A percentile compares a stretch with the other conserved stretches of the same genome.
These are phyloP conservation scores for Semnopithecus entellus DNA, from an alignment of 2,113 vertebrate genomes.

Conservation along the genomic window DNA sequence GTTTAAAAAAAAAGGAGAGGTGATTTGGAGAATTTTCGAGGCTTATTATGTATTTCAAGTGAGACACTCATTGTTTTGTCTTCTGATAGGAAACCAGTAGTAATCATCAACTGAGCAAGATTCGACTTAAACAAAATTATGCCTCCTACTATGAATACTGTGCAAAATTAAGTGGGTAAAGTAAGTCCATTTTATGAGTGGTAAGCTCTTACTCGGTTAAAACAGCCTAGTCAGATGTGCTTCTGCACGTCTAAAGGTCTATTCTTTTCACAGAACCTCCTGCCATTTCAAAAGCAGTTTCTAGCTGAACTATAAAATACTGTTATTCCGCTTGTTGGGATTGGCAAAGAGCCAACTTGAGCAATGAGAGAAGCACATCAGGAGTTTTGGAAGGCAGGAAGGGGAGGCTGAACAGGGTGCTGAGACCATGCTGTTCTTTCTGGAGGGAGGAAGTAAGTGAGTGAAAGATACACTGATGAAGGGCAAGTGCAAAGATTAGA, in stretches of 20 bases:
- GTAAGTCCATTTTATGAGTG: not conserved
- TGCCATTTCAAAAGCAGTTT: constrained; percentile 4
- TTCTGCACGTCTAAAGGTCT: not conserved
- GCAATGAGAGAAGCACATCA: not conserved
- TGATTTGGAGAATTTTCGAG: constrained; percentile 30
- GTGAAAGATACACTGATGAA: not conserved
- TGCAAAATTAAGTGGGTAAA: constrained; percentile 31
- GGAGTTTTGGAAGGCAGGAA: not conserved
- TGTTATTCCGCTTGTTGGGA: not conserved
- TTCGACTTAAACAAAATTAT: constrained; percentile 47
- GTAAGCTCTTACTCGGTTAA: not conserved
- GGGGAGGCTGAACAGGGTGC: not conserved
- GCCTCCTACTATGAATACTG: not conserved
- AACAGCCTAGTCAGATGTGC: not conserved
- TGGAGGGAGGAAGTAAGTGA: not conserved
- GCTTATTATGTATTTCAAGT: constrained; percentile 30
- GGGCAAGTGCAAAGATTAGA: not conserved
- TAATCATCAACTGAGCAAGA: constrained; percentile 33
- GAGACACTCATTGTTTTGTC: not conserved
- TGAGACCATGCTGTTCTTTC: not conserved
- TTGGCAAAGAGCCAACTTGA: not conserved
- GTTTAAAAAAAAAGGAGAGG: not conserved
- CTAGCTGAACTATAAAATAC: not conserved
- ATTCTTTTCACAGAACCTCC: not conserved
- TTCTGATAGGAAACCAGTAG: not conserved